These are phyloP conservation scores for Todiramphus chloris DNA, from an alignment of 2,113 vertebrate genomes.

Conservation along the genomic window DNA sequence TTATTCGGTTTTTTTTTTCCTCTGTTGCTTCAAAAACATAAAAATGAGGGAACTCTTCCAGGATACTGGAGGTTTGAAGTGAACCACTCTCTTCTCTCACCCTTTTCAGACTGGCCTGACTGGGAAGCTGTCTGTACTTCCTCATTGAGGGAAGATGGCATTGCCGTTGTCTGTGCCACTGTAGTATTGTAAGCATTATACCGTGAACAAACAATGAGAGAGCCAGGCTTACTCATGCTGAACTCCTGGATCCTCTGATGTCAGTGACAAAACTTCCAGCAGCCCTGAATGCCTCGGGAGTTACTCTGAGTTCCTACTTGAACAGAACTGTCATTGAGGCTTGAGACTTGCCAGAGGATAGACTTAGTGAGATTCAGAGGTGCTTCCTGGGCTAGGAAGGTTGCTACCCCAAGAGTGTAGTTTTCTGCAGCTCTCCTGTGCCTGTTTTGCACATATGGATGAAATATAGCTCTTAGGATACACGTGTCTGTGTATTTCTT, in stretches of 20 bases:
- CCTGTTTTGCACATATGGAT: conserved; percentile 27
- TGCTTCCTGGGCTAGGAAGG: background rate
- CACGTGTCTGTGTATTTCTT: background rate
- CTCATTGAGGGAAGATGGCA: background rate
- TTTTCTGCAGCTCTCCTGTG: background rate
- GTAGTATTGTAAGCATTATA: background rate
- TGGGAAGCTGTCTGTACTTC: background rate
- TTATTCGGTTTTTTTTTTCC: background rate
- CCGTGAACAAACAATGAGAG: background rate
- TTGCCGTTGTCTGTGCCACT: background rate
- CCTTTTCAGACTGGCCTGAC: background rate
- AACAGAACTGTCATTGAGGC: background rate
- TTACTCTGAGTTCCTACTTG: background rate
- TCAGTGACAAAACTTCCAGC: background rate
- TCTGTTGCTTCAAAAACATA: background rate
- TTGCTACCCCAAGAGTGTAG: background rate
- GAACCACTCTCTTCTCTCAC: background rate
- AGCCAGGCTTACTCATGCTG: background rate
- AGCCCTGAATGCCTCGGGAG: background rate
- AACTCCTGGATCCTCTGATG: background rate
- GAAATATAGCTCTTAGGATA: conserved; percentile 33
- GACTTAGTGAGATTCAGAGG: background rate
- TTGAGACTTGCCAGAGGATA: background rate
- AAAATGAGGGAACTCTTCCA: background rate
- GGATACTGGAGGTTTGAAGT: background rate